Evolutionary conservation across 2,888 invertebrate species (phyloP), one percentile per base, ranked within the genome.

Genomic region (Lymantria dispar): DNA sequence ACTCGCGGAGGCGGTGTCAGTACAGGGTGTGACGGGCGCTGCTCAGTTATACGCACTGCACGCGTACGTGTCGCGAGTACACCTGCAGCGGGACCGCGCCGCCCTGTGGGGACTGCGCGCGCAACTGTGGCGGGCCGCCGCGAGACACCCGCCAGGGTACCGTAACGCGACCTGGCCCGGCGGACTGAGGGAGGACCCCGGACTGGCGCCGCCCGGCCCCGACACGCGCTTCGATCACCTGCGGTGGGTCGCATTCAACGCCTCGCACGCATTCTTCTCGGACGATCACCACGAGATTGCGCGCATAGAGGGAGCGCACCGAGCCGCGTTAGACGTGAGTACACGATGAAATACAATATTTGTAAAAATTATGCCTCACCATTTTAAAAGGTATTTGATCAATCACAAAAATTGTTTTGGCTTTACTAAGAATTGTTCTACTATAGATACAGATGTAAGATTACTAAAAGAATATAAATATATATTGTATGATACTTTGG

Each of bases 201-300:
- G 92, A 40, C 82, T 91, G 33, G 87, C 91, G 62, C 83, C 91
- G 60, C 86, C 88, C 5, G 12, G 58, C 45, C 83, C 83, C 29
- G 97, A 66, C 95, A 8, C 9, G 62, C 78, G 87, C 60, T 89
- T 88, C 87, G 97, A 98, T 85, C 93, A 98, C 58, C 92, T 97
- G 44, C 94, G 94, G 41, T 98, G 98, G 96, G 94, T 95, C 48
- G 95, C 96, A 75, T 96, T 99, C 80, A 98, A 98, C 76, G 92
- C 92, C 56, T 95, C 95, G 13, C 96, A 98, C 79, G 94, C 96
- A 38, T 96, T 96, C 80, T 93, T 96, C 81, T 94, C 96, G 22
- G 95, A 95, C 80, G 97, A 98, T 72, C 95, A 95, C 71, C 94
- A 93, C 60, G 95, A 94, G 58, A 88, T 95, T 1, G 93, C 93